Base-by-base conservation (phyloP, 2,888 invertebrate species). In the Dynastes hyllus region DNA sequence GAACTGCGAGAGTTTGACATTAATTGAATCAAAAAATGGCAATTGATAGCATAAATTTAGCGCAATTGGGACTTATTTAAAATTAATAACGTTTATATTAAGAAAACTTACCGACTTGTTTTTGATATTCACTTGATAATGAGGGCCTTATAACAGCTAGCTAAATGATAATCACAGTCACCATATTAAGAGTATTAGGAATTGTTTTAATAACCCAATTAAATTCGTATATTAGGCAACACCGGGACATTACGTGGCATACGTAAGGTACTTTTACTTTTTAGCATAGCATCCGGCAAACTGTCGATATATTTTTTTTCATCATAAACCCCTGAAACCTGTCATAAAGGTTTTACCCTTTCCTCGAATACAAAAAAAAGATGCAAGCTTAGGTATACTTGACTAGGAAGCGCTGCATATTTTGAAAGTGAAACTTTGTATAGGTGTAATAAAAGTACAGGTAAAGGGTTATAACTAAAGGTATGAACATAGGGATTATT, bases 361-460 rank as follows among this genome's bases (percentile, higher is more conserved):
- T 75, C 58, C 61, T 29, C 13, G 45, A 75, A 75, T 45, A 53
- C 37, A 16, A 22, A 40, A 11, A 67, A 40, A 27, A 16, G 45
- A n/a, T 8, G 27, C 45, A 50, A 22, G 40, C 45, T 45, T 8
- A 29, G 63, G 32, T n/a, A n/a, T 32, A 63, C 27, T 63, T 32
- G 63, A 32, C 9, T 63, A 32, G 22, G 55, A 45, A 32, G 40
- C 66, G 8, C 2, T 66, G 40, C 66, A 69, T 51, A 45, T 83
- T 80, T 82, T 80, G 86, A 85, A 87, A 87, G 87, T 87, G 85
- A 86, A 86, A 86, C 80, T 82, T 61, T 82, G 50, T 81, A 81
- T 67, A 86, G 84, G 85, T 87, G 86, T 83, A 85, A 86, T 87
- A 85, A 85, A 69, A 51, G 27, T 85, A 83, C 79, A 85, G 82